These are phyloP conservation scores for Eurosta solidaginis DNA, from an alignment of 1,140 invertebrate genomes.

Conservation along the genomic window DNA sequence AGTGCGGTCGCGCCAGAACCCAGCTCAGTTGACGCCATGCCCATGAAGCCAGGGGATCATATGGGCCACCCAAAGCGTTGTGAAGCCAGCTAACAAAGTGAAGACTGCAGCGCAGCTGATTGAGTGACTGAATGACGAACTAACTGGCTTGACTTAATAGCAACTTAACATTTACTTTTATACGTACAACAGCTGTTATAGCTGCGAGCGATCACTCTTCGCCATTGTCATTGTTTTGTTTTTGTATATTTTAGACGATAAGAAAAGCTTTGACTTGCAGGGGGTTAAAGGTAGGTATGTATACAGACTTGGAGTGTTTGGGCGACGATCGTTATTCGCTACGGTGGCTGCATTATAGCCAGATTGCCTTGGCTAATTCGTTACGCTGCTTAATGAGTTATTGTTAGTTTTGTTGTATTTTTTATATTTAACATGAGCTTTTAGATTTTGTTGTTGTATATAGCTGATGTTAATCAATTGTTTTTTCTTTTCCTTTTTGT, in stretches of 20 bases:
- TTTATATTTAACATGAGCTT: not conserved
- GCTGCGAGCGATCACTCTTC: constrained; percentile 14
- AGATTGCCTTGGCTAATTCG: not conserved
- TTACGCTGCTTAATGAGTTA: constrained; percentile 25
- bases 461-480: not conserved
- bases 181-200: constrained; percentile 1
- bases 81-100: not conserved
- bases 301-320: not conserved
- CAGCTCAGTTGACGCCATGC: constrained; percentile 23
- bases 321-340: not conserved
- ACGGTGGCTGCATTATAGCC: not conserved
- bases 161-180: constrained; percentile 4
- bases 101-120: not conserved
- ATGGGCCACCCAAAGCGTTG: constrained; percentile 3
- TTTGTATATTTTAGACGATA: not conserved
- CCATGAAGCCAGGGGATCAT: not conserved
- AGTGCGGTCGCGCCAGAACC: constrained; percentile 39
- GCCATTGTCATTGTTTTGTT: not conserved
- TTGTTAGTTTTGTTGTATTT: not conserved
- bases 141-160: not conserved
- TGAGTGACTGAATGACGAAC: constrained; percentile 23
- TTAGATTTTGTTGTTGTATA: not conserved
- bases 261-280: not conserved
- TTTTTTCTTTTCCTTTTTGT: not conserved
- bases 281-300: not conserved